Evolutionary conservation across 2,888 invertebrate genomes (phyloP).

Genomic region (Hirtodrosophila confusa): DNA sequence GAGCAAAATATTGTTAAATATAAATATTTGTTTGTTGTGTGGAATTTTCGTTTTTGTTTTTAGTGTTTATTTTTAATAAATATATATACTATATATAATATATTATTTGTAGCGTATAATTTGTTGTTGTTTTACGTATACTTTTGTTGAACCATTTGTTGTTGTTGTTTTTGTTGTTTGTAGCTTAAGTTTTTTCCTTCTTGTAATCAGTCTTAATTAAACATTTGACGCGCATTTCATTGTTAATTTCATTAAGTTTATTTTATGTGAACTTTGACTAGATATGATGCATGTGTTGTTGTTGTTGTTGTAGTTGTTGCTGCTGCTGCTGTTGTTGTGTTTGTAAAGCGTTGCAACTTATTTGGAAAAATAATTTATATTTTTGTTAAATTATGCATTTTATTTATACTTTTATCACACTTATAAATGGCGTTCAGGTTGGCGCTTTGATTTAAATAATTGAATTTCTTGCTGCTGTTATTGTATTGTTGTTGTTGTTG

Average conservation of each 20-base stretch:
- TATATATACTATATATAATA: constrained; percentile 28
- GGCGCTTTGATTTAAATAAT: constrained; percentile 32
- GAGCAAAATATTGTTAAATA: constrained; percentile 78
- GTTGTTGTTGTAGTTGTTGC: constrained; percentile 44
- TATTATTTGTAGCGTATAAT: constrained; percentile 33
- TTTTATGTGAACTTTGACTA: constrained; percentile 73
- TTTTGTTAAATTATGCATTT: constrained; percentile 29
- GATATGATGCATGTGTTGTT: constrained; percentile 71
- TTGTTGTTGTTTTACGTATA: constrained; percentile 82
- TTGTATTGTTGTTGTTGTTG: constrained; percentile 1
- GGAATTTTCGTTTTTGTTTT: constrained; percentile 2
- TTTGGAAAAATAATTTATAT: constrained; percentile 31
- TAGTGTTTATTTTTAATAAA: constrained; percentile 48
- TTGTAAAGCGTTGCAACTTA: constrained; percentile 30
- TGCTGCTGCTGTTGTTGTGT: constrained; percentile 44
- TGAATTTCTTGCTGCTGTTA: constrained; percentile 28
- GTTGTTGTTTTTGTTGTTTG: constrained; percentile 45
- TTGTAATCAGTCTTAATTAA: constrained; percentile 77
- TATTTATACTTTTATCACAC: constrained; percentile 59
- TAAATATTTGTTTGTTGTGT: constrained; percentile 64
- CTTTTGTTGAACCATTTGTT: constrained; percentile 82
- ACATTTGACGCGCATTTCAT: constrained; percentile 57
- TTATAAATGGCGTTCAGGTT: constrained; percentile 51
- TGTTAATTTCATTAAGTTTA: constrained; percentile 46
- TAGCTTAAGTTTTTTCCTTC: constrained; percentile 59